Evolutionary conservation across 30 jellyfish, hydroid and myxozoan species (phyloP).

Genomic region (Hydractinia echinata): DNA sequence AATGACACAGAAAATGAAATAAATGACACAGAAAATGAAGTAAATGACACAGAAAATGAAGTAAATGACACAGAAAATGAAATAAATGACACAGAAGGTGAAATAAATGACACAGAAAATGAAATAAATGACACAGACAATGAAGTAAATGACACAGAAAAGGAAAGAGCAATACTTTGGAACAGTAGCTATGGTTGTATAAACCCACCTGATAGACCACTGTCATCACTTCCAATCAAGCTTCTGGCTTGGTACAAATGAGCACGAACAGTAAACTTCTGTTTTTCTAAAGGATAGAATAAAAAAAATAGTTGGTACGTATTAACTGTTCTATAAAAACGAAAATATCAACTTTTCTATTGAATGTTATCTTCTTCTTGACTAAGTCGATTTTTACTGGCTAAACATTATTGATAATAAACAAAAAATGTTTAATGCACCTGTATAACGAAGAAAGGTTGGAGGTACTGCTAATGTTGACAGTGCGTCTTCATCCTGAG

Average conservation of each 20-base stretch:
- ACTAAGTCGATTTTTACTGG: too few species aligned
- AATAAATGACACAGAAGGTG: too few species aligned
- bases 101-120: too few species aligned
- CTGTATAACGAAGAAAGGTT: constrained; percentile 42
- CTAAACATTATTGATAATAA: too few species aligned
- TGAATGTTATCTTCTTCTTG: too few species aligned
- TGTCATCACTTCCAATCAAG: constrained; percentile 92
- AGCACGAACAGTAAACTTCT: constrained; percentile 73
- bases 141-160: neutral
- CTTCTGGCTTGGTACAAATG: constrained; percentile 95
- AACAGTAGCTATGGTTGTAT: neutral
- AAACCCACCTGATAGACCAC: constrained; percentile 84
- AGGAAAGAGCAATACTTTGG: neutral
- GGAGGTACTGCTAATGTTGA: constrained; percentile 72
- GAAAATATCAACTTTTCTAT: neutral
- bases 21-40: neutral
- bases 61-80: too few species aligned
- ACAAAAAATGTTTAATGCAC: too few species aligned
- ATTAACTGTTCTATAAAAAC: neutral
- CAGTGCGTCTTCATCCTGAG: constrained; percentile 45
- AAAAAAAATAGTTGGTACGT: neutral
- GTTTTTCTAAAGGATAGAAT: constrained; percentile 49
- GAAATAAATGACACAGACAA: neutral
- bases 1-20: too few species aligned
- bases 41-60: too few species aligned